Conservation (phyloP, 2,888 invertebrate species). For the Aradus depressus region DNA sequence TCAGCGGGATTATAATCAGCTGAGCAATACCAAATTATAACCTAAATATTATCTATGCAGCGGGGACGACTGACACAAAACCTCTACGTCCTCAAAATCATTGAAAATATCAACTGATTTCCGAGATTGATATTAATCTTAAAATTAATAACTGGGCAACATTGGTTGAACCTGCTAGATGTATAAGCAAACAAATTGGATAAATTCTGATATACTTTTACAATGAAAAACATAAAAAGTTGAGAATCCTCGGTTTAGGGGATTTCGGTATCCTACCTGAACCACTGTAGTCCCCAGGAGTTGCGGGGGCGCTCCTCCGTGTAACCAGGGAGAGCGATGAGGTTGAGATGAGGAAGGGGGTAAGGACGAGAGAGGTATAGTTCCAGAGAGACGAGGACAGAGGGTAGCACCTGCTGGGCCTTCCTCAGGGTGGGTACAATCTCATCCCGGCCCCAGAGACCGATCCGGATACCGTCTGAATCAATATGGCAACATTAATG, state of each 20-base stretch:
- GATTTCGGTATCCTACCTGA: slow-evolving; percentile 47
- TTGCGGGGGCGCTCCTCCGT: slow-evolving; percentile 60
- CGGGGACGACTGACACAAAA: no score
- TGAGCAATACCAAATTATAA: no score
- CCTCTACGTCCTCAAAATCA: no score
- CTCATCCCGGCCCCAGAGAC: slow-evolving; percentile 53
- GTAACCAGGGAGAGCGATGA: slow-evolving; percentile 61
- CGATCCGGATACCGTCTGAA: slow-evolving; percentile 37
- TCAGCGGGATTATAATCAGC: no score
- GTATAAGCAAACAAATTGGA: no score
- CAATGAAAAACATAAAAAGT: neutral
- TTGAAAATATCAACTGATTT: no score
- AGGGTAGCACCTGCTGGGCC: slow-evolving; percentile 29
- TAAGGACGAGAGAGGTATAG: slow-evolving; percentile 30
- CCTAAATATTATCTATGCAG: no score
- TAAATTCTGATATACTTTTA: neutral
- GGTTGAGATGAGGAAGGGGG: slow-evolving; percentile 55
- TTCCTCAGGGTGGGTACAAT: slow-evolving; percentile 45
- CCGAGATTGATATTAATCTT: no score
- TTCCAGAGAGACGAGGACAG: slow-evolving; percentile 29
- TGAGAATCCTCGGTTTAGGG: neutral
- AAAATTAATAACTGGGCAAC: no score
- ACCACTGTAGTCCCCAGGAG: slow-evolving; percentile 67
- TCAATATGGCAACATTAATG: no score
- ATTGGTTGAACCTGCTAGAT: no score